A percentile compares a stretch with the other conserved stretches of the same genome.
These are phyloP conservation scores for Hipposideros larvatus DNA, from an alignment of 2,797 vertebrate species.

Conservation along the genomic window DNA sequence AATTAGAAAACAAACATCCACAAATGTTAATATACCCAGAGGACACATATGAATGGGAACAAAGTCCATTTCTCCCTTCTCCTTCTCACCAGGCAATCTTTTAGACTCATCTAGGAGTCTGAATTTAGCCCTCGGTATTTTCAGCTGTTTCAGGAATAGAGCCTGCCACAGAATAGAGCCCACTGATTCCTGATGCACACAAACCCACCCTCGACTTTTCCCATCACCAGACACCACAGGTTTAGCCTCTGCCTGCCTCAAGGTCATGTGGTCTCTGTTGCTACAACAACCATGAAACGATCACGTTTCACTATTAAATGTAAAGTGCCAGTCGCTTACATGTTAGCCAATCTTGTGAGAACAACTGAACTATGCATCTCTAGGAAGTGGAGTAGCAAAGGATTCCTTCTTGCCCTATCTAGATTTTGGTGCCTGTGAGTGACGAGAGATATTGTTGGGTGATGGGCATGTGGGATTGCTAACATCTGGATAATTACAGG, in stretches of 20 bases:
- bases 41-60: conserved; percentile 15
- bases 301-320: conserved; percentile 51
- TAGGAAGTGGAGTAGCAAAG: conserved; percentile 26
- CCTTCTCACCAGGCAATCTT: conserved; percentile 1
- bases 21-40: conserved; percentile 26
- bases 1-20: conserved; percentile 46
- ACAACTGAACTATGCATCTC: conserved; percentile 66
- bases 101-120: conserved; percentile 45
- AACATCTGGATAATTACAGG: background rate
- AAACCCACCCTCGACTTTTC: conserved; percentile 35
- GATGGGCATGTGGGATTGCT: background rate
- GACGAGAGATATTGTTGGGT: background rate
- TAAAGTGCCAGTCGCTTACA: conserved; percentile 76
- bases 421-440: conserved; percentile 34
- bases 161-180: conserved; percentile 63
- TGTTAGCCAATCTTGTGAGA: conserved; percentile 68
- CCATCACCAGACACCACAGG: conserved; percentile 51
- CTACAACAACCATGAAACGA: conserved; percentile 57
- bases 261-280: conserved; percentile 39
- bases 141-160: conserved; percentile 68
- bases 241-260: conserved; percentile 38
- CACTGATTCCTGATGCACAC: conserved; percentile 51
- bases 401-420: background rate
- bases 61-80: background rate
- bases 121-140: conserved; percentile 65